These are phyloP conservation scores for Phania funesta DNA, from an alignment of 2,888 invertebrate species.

Conservation along the genomic window DNA sequence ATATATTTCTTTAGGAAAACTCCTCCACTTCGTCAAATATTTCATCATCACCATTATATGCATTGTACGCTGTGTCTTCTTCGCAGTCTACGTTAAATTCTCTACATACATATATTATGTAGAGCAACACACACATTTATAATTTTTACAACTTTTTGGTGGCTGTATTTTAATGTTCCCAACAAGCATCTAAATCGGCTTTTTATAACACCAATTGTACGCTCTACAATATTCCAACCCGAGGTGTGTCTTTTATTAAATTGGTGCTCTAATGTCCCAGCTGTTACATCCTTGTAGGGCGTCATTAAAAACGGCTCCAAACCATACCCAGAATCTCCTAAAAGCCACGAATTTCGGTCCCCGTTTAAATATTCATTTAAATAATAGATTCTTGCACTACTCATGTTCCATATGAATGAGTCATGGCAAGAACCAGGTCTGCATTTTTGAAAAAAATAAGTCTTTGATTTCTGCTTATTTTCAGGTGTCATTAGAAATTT, in stretches of 20 bases:
- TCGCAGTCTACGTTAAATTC: background rate
- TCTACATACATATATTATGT: background rate
- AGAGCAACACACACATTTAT: background rate
- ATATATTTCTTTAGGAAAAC: no score
- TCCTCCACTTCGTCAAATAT: background rate
- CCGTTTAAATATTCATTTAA: background rate
- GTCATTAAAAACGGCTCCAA: conserved; percentile 12
- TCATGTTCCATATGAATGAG: conserved; percentile 8
- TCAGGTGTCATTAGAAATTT: background rate
- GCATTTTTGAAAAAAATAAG: background rate
- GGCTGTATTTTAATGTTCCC: background rate
- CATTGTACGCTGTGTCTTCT: background rate
- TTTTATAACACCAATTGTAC: conserved; percentile 33
- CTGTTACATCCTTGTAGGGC: background rate
- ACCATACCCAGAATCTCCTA: conserved; percentile 13
- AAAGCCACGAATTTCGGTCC: background rate
- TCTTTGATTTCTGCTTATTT: conserved; percentile 1
- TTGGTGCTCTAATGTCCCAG: background rate
- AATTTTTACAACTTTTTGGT: background rate
- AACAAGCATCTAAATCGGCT: conserved; percentile 26
- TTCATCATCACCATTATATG: background rate
- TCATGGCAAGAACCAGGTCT: conserved; percentile 17
- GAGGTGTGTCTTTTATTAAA: conserved; percentile 9
- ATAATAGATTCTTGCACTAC: background rate
- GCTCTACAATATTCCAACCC: conserved; percentile 24